These are phyloP conservation scores for Achatina immaculata DNA, from an alignment of 1,140 invertebrate genomes.

Conservation along the genomic window DNA sequence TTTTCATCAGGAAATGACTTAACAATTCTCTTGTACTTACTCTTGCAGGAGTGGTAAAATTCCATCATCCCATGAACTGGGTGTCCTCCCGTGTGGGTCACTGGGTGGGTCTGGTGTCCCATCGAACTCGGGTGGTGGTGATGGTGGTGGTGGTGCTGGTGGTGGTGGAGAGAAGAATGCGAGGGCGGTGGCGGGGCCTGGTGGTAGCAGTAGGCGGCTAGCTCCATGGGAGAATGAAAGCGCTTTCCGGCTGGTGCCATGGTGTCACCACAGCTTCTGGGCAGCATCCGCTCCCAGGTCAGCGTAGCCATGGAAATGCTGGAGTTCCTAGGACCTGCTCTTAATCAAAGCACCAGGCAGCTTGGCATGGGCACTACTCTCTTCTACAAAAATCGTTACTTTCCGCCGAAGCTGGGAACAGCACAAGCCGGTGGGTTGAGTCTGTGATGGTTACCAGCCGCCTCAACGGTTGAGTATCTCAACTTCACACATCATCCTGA, in stretches of 20 bases:
- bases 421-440: too few relatives aligned
- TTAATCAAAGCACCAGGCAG: too few relatives aligned
- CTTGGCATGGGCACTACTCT: too few relatives aligned
- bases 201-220: slow-evolving; percentile 39
- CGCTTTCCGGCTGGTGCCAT: slow-evolving; percentile 21
- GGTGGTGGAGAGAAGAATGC: slow-evolving; percentile 21
- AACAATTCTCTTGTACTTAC: slow-evolving; percentile 50
- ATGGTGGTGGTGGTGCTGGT: slow-evolving; percentile 23
- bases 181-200: background rate
- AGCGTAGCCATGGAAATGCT: slow-evolving; percentile 32
- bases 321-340: too few relatives aligned
- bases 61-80: slow-evolving; percentile 52
- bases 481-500: too few relatives aligned
- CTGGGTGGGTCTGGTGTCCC: slow-evolving; percentile 49
- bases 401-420: too few relatives aligned
- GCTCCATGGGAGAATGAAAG: slow-evolving; percentile 31
- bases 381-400: too few relatives aligned
- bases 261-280: slow-evolving; percentile 22
- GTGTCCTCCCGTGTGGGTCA: slow-evolving; percentile 49
- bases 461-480: too few relatives aligned
- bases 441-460: too few relatives aligned
- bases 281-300: slow-evolving; percentile 42
- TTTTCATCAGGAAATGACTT: too few relatives aligned
- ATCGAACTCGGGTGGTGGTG: slow-evolving; percentile 36
- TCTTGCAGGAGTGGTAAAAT: slow-evolving; percentile 65